Evolutionary conservation across 2,113 vertebrate species (phyloP).

Genomic region (Percopsis transmontana): DNA sequence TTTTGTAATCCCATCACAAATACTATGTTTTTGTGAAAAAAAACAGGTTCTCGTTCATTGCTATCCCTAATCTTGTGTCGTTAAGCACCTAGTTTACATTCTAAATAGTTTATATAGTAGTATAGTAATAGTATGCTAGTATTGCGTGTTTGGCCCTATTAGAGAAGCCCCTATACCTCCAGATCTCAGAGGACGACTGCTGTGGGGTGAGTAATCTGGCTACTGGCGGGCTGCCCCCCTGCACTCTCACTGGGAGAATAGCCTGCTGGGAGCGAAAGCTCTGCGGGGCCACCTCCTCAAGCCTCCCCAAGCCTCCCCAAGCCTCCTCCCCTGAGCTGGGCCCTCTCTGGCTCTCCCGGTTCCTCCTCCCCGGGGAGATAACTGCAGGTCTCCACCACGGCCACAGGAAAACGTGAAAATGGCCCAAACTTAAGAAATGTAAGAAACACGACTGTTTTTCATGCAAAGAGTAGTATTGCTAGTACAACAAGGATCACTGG

Average conservation of each 20-base stretch:
- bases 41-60: neutral
- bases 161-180: neutral
- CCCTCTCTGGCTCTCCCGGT: slow-evolving; percentile 4
- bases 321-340: slow-evolving; percentile 33
- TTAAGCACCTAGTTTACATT: no score
- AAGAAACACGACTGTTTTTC: slow-evolving; percentile 3
- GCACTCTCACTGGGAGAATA: neutral
- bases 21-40: neutral
- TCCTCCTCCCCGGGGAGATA: slow-evolving; percentile 25
- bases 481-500: no score
- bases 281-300: slow-evolving; percentile 52
- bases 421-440: neutral
- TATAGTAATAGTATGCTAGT: neutral
- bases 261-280: slow-evolving; percentile 40
- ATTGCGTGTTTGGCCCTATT: no score
- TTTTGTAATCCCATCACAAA: neutral
- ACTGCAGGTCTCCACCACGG: neutral
- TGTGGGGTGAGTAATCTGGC: slow-evolving; percentile 44
- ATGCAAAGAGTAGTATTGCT: neutral
- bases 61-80: no score
- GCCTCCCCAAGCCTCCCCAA: slow-evolving; percentile 51
- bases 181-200: no score
- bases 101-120: neutral
- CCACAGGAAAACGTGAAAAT: neutral
- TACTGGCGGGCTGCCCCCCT: slow-evolving; percentile 45